A percentile compares a stretch with the other conserved stretches of the same genome.
phyloP scores from a whole-genome alignment of 2,113 vertebrate genomes.

The Zosterops lateralis region DNA sequence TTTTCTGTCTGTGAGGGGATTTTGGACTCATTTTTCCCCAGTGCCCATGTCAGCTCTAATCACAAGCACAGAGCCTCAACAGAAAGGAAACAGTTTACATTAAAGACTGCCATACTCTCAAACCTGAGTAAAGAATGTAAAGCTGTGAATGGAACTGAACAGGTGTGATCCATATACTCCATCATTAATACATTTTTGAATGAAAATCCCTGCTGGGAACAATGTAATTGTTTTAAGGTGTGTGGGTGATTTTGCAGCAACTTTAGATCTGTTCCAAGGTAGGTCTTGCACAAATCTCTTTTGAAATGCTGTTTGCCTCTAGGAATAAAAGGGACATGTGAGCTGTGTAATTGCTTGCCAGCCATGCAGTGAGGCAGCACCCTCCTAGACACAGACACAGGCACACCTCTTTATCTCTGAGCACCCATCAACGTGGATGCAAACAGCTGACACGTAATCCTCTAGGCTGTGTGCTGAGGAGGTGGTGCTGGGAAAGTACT shows the following conservation, averaged over 20 bases:
- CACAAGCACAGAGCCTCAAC: neutral
- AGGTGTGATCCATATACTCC: neutral
- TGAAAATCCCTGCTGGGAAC: neutral
- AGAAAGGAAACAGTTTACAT: neutral
- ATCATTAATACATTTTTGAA: neutral
- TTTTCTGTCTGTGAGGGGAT: neutral
- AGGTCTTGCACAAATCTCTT: neutral
- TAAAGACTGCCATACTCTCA: neutral
- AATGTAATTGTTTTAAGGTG: neutral
- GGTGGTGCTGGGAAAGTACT: slow-evolving; percentile 58
- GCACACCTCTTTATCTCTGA: slow-evolving; percentile 60
- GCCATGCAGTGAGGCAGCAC: neutral
- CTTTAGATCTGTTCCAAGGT: neutral
- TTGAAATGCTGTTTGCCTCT: slow-evolving; percentile 6
- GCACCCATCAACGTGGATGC: slow-evolving; percentile 39
- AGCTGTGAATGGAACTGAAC: neutral
- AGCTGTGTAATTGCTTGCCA: neutral
- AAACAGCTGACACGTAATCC: slow-evolving; percentile 61
- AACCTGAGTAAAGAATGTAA: neutral
- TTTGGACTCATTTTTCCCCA: neutral
- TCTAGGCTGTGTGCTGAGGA: slow-evolving; percentile 34
- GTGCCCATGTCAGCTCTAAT: neutral
- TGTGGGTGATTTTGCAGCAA: neutral
- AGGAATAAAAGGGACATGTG: neutral
- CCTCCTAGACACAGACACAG: neutral